phyloP scores from a whole-genome alignment of 2,113 vertebrate species.

The Delphinus delphis region DNA sequence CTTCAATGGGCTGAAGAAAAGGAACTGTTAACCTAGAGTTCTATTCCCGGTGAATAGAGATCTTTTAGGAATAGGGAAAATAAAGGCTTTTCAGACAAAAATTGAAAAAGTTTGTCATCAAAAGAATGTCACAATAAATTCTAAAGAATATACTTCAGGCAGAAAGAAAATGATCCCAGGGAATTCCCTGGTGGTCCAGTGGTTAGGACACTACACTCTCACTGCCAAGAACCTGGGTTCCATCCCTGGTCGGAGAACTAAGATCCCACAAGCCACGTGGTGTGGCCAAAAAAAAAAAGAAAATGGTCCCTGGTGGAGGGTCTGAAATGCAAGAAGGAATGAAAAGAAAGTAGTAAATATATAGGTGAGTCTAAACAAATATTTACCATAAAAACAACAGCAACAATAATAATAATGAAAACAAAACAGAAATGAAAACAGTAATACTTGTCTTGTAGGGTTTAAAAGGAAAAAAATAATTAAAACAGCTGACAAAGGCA shows the following conservation, averaged over 20 bases:
- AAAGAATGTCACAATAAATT: slow-evolving; percentile 24
- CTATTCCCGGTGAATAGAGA: background rate
- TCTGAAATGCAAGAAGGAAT: slow-evolving; percentile 47
- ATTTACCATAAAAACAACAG: background rate
- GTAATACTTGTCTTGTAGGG: background rate
- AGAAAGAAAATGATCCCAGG: background rate
- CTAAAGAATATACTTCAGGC: slow-evolving; percentile 26
- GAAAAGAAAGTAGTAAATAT: background rate
- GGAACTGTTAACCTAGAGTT: slow-evolving; percentile 22
- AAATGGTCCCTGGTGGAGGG: background rate
- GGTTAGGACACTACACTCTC: background rate
- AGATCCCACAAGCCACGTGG: background rate
- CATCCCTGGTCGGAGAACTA: background rate
- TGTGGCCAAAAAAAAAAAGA: background rate
- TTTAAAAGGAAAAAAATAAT: background rate
- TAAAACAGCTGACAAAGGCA: background rate
- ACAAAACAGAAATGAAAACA: background rate
- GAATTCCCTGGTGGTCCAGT: background rate
- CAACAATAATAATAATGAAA: background rate
- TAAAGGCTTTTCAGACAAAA: slow-evolving; percentile 3
- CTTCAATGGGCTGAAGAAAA: background rate
- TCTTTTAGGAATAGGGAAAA: background rate
- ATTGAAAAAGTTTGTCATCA: background rate
- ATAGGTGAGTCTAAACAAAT: background rate
- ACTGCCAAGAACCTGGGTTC: background rate